A percentile compares a stretch with the other conserved stretches of the same genome.
These are phyloP conservation scores for Chunga burmeisteri DNA, from an alignment of 2,113 vertebrate species.

Conservation along the genomic window DNA sequence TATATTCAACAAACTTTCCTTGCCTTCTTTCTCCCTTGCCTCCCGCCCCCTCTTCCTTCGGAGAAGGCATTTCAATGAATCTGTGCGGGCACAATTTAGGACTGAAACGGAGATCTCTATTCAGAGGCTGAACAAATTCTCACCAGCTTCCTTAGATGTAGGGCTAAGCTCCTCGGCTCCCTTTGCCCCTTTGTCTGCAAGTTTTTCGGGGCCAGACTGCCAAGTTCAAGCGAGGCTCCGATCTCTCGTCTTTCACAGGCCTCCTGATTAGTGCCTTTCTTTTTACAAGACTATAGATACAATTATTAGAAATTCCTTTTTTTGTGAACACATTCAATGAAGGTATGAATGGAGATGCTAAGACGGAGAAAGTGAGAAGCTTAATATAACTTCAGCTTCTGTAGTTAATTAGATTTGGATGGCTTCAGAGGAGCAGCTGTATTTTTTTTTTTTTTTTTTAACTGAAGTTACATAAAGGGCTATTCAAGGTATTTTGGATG, in stretches of 20 bases:
- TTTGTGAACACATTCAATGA: constrained; percentile 78
- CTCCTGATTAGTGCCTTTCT: constrained; percentile 79
- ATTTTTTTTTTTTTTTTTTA: constrained; percentile 63
- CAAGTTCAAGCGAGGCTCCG: constrained; percentile 75
- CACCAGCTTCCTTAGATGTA: constrained; percentile 72
- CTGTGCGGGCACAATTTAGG: constrained; percentile 68
- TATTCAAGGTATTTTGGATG: constrained; percentile 76
- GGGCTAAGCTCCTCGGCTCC: constrained; percentile 74
- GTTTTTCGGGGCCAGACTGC: constrained; percentile 70
- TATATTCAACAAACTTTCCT: constrained; percentile 76
- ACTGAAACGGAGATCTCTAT: constrained; percentile 71
- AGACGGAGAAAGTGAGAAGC: constrained; percentile 76
- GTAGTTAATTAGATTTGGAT: constrained; percentile 83
- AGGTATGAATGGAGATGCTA: constrained; percentile 79
- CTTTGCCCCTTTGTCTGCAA: constrained; percentile 71
- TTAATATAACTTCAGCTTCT: constrained; percentile 74
- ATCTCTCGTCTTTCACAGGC: constrained; percentile 77
- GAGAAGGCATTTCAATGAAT: constrained; percentile 78
- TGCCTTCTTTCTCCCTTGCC: constrained; percentile 11
- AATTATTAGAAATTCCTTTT: constrained; percentile 81
- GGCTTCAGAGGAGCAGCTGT: constrained; percentile 77
- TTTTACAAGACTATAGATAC: constrained; percentile 77
- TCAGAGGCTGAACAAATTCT: constrained; percentile 75
- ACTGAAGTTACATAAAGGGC: constrained; percentile 68
- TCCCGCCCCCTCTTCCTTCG: constrained; percentile 66